Conservation (phyloP, 2,113 vertebrate genomes). For the Chelonoidis abingdonii region DNA sequence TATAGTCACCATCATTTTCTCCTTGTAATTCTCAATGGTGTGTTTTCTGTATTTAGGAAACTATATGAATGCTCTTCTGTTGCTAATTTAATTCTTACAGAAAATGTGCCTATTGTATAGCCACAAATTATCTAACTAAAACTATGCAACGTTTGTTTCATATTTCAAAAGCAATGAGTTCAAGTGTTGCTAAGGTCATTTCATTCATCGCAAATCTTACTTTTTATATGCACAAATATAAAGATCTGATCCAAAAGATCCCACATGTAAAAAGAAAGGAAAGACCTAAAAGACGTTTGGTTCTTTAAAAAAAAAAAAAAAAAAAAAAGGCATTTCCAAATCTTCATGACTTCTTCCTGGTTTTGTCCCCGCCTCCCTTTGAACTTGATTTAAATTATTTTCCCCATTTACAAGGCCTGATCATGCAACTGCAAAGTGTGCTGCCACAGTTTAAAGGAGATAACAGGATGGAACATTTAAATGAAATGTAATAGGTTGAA, state of each 20-base stretch:
- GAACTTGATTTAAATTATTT: not conserved
- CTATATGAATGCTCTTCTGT: accelerated
- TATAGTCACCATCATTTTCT: not conserved
- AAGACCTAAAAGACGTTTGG: not conserved
- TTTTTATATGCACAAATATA: not conserved
- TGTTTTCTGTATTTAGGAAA: not conserved
- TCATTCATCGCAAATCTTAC: not conserved
- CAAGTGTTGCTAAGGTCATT: not conserved
- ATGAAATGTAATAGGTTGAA: constrained; percentile 18
- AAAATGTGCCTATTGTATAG: not conserved
- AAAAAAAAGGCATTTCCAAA: not conserved
- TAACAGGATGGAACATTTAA: not conserved
- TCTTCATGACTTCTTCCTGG: not conserved
- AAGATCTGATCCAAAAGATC: not conserved
- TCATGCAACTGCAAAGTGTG: not conserved
- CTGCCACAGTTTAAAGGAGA: not conserved
- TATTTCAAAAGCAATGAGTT: not conserved
- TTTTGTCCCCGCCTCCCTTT: not conserved
- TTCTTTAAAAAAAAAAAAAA: not conserved
- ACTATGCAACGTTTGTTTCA: not conserved
- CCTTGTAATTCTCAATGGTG: not conserved
- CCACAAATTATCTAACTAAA: not conserved
- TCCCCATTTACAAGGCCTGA: not conserved
- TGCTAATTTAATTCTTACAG: accelerated
- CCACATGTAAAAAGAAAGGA: not conserved